These are phyloP conservation scores for Drosophila aff. DNA, from an alignment of 1,140 invertebrate species.

Conservation along the genomic window DNA sequence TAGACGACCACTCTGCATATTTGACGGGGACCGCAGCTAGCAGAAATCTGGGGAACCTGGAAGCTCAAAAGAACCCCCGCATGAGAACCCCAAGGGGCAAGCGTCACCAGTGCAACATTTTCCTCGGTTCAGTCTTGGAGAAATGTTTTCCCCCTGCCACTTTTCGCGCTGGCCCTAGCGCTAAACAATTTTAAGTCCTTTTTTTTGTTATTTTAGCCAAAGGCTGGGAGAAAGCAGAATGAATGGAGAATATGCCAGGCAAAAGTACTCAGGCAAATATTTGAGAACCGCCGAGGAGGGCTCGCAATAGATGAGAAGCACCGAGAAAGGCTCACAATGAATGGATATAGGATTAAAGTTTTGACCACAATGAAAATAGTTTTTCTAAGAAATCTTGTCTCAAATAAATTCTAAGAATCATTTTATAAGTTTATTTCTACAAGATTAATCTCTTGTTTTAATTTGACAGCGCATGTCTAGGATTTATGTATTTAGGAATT, in stretches of 20 bases:
- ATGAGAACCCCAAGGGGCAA: conserved; percentile 19
- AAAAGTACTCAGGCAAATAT: conserved; percentile 25
- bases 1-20: conserved; percentile 75
- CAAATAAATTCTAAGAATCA: background rate
- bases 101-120: conserved; percentile 45
- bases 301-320: conserved; percentile 1
- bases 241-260: conserved; percentile 20
- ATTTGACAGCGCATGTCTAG: background rate
- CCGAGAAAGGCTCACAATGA: conserved; percentile 4
- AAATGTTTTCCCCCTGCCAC: conserved; percentile 8
- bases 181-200: conserved; percentile 38
- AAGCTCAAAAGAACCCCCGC: background rate
- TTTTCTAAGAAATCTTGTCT: background rate
- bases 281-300: conserved; percentile 16
- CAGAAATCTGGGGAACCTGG: conserved; percentile 9
- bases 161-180: conserved; percentile 12
- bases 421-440: too few species aligned
- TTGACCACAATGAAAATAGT: too few species aligned
- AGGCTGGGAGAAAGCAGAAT: conserved; percentile 24
- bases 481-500: background rate
- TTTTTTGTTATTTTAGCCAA: conserved; percentile 28
- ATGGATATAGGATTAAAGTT: background rate
- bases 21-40: conserved; percentile 48
- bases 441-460: background rate
- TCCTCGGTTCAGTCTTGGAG: conserved; percentile 14